phyloP scores from a whole-genome alignment of 2,113 vertebrate species.

The Bubo scandiacus region DNA sequence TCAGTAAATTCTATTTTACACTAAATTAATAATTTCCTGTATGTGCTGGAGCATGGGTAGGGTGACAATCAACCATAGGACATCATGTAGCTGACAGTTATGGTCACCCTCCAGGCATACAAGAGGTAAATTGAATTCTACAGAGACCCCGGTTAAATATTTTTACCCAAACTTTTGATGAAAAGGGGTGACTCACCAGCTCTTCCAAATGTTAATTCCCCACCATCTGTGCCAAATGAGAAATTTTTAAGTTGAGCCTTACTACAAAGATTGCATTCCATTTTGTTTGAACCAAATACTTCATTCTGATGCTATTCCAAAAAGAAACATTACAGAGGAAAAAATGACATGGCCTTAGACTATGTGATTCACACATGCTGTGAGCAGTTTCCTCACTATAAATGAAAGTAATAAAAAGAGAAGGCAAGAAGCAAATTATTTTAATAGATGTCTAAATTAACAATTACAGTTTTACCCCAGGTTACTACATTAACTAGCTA shows the following conservation, averaged over 20 bases:
- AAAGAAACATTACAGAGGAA: background rate
- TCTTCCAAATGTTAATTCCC: background rate
- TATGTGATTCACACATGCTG: background rate
- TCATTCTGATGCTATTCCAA: background rate
- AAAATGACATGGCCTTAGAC: background rate
- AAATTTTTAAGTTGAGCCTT: background rate
- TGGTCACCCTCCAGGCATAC: background rate
- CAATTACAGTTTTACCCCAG: background rate
- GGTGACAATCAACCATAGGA: background rate
- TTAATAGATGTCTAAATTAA: background rate
- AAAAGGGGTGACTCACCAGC: background rate
- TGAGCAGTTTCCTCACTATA: background rate
- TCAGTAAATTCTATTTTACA: background rate
- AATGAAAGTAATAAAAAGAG: background rate
- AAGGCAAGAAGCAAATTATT: background rate
- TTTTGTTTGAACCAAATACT: background rate
- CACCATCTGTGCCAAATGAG: background rate
- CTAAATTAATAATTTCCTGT: background rate
- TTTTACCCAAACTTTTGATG: background rate
- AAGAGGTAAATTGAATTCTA: background rate
- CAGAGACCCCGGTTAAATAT: background rate
- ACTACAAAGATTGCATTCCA: background rate
- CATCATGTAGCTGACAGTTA: background rate
- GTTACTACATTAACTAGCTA: background rate
- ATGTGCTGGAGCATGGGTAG: fast-evolving